These are phyloP conservation scores for Eulemur macaco DNA, from an alignment of 2,113 vertebrate genomes.

Conservation along the genomic window DNA sequence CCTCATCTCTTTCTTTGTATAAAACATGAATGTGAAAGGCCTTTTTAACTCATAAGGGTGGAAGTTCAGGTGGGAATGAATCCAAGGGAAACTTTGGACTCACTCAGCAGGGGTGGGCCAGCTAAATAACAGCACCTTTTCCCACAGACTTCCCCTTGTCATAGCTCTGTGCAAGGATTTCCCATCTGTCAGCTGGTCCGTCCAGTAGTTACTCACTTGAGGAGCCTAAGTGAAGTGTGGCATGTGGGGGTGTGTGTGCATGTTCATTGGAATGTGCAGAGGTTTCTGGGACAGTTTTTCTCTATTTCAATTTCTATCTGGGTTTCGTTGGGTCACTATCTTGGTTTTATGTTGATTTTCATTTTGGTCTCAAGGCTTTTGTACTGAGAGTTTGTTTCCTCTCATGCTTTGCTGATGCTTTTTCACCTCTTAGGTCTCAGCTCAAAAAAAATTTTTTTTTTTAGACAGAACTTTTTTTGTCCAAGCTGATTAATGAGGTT, in stretches of 20 bases:
- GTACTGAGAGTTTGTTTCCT: background rate
- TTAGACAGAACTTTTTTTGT: background rate
- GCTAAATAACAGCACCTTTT: constrained; percentile 78
- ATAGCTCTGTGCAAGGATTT: constrained; percentile 81
- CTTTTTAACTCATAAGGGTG: constrained; percentile 81
- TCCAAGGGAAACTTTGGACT: constrained; percentile 87
- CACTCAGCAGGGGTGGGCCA: constrained; percentile 82
- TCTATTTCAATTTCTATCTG: background rate
- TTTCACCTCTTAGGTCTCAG: background rate
- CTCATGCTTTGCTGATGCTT: background rate
- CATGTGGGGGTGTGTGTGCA: background rate
- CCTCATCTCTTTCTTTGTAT: constrained; percentile 77
- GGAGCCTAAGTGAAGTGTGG: constrained; percentile 70
- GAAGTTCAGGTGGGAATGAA: constrained; percentile 84
- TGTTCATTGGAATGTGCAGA: background rate
- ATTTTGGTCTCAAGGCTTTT: background rate
- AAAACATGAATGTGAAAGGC: constrained; percentile 80
- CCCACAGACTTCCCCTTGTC: constrained; percentile 83
- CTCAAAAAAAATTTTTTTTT: background rate
- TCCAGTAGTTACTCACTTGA: constrained; percentile 79
- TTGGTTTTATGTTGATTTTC: background rate
- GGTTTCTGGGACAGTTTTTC: background rate
- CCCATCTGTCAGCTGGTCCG: constrained; percentile 80
- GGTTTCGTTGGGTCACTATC: background rate
- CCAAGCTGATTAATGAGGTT: background rate